These are phyloP conservation scores for Nipponacmea schrenckii DNA, from an alignment of 2,888 invertebrate genomes.

Conservation along the genomic window DNA sequence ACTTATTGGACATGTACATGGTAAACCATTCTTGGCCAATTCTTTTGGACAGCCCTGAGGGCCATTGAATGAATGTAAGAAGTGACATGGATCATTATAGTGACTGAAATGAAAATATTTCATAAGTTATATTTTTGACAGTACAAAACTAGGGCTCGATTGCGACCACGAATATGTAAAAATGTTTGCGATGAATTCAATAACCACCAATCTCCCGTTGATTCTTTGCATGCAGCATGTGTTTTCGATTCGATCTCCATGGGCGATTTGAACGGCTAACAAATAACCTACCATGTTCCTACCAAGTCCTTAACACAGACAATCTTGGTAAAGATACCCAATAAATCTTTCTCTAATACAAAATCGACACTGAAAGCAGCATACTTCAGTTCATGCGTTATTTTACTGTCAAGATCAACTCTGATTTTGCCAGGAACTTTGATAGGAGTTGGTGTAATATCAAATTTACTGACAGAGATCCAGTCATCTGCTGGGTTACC, in stretches of 20 bases:
- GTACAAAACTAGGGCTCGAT: no score
- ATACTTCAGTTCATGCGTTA: slow-evolving; percentile 9
- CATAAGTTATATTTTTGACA: neutral
- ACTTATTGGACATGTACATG: slow-evolving; percentile 26
- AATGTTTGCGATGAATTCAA: no score
- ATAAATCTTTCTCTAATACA: slow-evolving; percentile 21
- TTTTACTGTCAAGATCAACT: slow-evolving; percentile 10
- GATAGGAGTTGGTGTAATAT: slow-evolving; percentile 15
- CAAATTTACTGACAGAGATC: slow-evolving; percentile 5
- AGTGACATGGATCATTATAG: slow-evolving; percentile 27
- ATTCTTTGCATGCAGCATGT: no score
- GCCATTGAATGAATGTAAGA: slow-evolving; percentile 16
- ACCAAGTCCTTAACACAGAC: slow-evolving; percentile 14
- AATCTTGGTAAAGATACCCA: slow-evolving; percentile 15
- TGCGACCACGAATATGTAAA: no score
- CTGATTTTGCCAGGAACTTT: slow-evolving; percentile 13
- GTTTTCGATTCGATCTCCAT: no score
- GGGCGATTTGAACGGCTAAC: no score
- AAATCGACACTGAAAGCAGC: slow-evolving; percentile 15
- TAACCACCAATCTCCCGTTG: no score
- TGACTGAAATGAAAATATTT: slow-evolving; percentile 16
- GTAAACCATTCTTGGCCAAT: slow-evolving; percentile 16
- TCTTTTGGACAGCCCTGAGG: slow-evolving; percentile 18
- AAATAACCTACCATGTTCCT: slow-evolving; percentile 22
- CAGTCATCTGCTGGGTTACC: neutral